Evolutionary conservation across 1,140 invertebrate species (phyloP), one percentile per base, ranked within the genome.

Genomic region (Halyomorpha halys): DNA sequence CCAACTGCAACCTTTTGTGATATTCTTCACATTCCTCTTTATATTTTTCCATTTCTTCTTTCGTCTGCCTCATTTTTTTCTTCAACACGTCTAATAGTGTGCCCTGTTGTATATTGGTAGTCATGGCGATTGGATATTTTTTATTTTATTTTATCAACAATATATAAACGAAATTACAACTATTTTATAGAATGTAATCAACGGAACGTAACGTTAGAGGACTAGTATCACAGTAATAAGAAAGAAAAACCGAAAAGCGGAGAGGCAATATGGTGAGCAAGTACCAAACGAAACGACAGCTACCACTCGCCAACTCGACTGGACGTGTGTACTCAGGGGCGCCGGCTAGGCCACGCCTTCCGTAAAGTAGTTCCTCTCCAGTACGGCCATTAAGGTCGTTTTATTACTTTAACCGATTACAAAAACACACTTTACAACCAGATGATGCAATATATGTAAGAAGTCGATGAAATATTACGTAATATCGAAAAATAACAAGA

Each of bases 11-110:
- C 76, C 86, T 84, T 82, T 91, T 91, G 76, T 91, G 87, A 75
- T 86, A 87, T 75, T 94, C 91, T 76, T 95, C 91, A 74, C 88
- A 90, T 76, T 94, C 91, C 77, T 98, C 95, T 81, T 94, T 95
- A 79, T 91, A 93, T 77, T 91, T 88, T 76, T 97, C 94, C 85
- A 94, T 90, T 81, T 98, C 95, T 76, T 97, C 92, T 80, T 96
- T 96, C 67, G 95, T 91, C 76, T 94, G 90, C 71, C 91, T 84
- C 95, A 98, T 98, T 85, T 98, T 99, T 83, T 97, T 96, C 83
- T 98, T 98, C 69, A 98, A 83, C 71, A 95, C 91, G 80, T 96
- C 93, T 73, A 96, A 81, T 68, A 97, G 83, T 71, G 87, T 87
- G 72, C 89, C 89, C 79, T 89, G 86, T 74, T 85, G 85, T 79